phyloP scores from a whole-genome alignment of 2,888 invertebrate genomes.

The Abscondita cerata region DNA sequence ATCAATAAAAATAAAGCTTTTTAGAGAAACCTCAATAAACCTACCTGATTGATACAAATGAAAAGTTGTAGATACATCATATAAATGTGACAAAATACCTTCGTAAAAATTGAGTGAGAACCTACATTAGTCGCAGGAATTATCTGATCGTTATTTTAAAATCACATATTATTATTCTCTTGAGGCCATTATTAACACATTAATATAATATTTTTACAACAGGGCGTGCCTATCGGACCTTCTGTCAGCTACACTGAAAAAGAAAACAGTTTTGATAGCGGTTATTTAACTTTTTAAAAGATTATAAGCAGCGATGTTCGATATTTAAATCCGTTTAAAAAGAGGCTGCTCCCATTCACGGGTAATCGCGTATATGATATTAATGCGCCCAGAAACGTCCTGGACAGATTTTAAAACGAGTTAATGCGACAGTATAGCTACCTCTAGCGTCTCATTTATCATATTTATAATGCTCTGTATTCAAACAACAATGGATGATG shows the following conservation, averaged over 20 bases:
- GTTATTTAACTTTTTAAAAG: conserved; percentile 29
- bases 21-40: neutral
- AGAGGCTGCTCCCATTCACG: conserved; percentile 56
- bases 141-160: conserved; percentile 36
- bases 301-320: conserved; percentile 39
- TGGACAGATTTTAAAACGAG: conserved; percentile 59
- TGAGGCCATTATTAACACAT: conserved; percentile 58
- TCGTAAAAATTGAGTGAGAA: conserved; percentile 11
- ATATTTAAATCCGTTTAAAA: conserved; percentile 50
- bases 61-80: conserved; percentile 6
- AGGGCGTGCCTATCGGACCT: conserved; percentile 57
- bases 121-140: conserved; percentile 29
- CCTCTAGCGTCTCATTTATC: conserved; percentile 55
- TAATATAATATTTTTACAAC: conserved; percentile 59
- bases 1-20: neutral
- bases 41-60: conserved; percentile 2
- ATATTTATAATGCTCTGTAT: conserved; percentile 53
- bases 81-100: conserved; percentile 16
- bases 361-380: conserved; percentile 60
- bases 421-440: conserved; percentile 57
- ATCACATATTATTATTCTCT: conserved; percentile 56
- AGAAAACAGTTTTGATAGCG: conserved; percentile 52
- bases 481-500: conserved; percentile 53
- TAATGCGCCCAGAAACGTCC: conserved; percentile 59
- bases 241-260: conserved; percentile 55